These are phyloP conservation scores for Calcarius lapponicus DNA, from an alignment of 2,797 vertebrate species.

Conservation along the genomic window DNA sequence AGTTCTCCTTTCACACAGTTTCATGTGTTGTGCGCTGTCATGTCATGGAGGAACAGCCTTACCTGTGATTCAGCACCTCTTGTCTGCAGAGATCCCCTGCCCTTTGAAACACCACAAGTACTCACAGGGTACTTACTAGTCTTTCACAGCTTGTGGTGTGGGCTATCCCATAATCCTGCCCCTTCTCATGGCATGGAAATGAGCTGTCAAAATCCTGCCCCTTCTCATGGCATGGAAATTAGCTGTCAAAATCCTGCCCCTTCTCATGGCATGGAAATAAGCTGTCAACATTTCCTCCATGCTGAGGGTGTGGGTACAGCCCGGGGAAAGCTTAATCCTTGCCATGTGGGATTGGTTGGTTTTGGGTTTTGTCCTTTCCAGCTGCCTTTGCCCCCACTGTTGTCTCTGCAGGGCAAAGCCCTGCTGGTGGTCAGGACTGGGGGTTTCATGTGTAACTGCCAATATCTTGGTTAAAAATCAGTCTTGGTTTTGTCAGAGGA, in stretches of 20 bases:
- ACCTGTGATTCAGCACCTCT: neutral
- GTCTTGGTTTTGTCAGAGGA: neutral
- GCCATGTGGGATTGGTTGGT: rapidly evolving
- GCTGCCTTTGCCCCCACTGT: neutral
- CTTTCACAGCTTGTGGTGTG: neutral
- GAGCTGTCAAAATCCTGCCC: neutral
- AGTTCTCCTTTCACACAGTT: neutral
- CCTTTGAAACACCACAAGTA: neutral
- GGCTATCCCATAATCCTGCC: neutral
- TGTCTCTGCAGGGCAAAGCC: neutral
- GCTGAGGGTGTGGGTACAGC: neutral
- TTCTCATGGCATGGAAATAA: neutral
- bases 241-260: neutral
- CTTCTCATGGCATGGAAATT: neutral
- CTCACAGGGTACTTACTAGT: neutral
- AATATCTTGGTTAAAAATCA: neutral
- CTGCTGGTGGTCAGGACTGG: rapidly evolving
- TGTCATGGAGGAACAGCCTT: rapidly evolving
- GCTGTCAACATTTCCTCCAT: neutral
- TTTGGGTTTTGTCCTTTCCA: neutral
- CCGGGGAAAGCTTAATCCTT: neutral
- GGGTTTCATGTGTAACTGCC: rapidly evolving
- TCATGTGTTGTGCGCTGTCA: rapidly evolving
- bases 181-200: neutral
- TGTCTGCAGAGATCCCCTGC: neutral